phyloP scores from a whole-genome alignment of 2,113 vertebrate genomes.

The Amphiprion percula region DNA sequence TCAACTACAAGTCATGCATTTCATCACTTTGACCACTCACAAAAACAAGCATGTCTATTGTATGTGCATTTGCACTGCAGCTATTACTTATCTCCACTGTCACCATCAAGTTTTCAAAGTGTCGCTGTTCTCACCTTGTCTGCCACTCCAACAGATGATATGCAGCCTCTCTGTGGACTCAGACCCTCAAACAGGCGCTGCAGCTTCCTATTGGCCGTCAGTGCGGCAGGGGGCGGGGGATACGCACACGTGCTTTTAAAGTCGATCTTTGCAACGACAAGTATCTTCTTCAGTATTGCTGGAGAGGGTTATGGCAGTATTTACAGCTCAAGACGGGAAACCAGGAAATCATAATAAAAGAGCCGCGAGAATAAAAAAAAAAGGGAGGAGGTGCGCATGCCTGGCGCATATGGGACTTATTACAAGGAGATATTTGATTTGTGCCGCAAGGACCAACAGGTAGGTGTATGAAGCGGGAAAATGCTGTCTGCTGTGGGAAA shows the following conservation, averaged over 20 bases:
- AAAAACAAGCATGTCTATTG: neutral
- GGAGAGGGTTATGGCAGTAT: conserved; percentile 75
- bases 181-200: conserved; percentile 58
- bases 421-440: conserved; percentile 45
- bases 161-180: conserved; percentile 2
- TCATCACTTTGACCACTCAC: neutral
- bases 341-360: conserved; percentile 21
- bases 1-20: neutral
- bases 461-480: conserved; percentile 36
- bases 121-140: neutral
- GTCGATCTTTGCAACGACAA: conserved; percentile 61
- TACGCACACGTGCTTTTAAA: conserved; percentile 66
- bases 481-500: neutral
- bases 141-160: neutral
- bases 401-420: conserved; percentile 51
- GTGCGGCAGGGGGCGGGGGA: conserved; percentile 59
- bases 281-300: conserved; percentile 62
- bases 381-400: conserved; percentile 14
- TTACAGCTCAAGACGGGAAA: conserved; percentile 50
- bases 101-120: neutral
- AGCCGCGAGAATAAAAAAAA: conserved; percentile 23
- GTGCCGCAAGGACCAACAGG: conserved; percentile 65
- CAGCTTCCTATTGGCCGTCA: conserved; percentile 61
- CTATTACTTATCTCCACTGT: neutral
- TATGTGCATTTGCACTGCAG: too few species aligned